Base-by-base conservation (phyloP, 2,888 invertebrate species). In the Ptychoptera contaminata region DNA sequence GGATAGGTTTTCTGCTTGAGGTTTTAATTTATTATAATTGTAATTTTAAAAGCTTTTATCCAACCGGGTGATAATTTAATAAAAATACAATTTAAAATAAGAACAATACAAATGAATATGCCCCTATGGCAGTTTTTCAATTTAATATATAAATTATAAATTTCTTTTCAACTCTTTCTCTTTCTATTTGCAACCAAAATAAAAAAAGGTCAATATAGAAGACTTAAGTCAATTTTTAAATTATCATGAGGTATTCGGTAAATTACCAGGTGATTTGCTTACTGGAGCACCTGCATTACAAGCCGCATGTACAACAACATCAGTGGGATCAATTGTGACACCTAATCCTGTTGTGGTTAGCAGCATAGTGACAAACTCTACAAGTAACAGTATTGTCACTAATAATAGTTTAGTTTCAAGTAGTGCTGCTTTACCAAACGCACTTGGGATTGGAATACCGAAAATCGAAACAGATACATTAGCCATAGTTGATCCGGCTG, bases 171-270 rank as follows among this genome's bases (percentile, higher is more conserved):
- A n/a, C n/a, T n/a, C n/a, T n/a, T n/a, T n/a, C n/a, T n/a, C n/a
- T n/a, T n/a, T n/a, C n/a, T n/a, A n/a, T n/a, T n/a, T n/a, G n/a
- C n/a, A n/a, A n/a, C n/a, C n/a, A n/a, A n/a, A n/a, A n/a, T n/a
- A n/a, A n/a, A 23, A 23, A 23, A 32, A 32, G 32, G 80, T 58
- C 47, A 81, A 84, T 59, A 84, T 86, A 8, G 87, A 87, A 60
- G 87, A 87, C 57, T 73, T 87, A 44, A 86, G 85, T 52, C 86
- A 86, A 57, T 66, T 87, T 52, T 67, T 87, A 50, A 84, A 85
- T 36, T 87, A 87, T 65, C 87, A 87, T 58, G 87, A 87, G 65
- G 86, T 87, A 38, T 87, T 81, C 58, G 81, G 80, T 29, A 80
- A 80, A 57, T 63, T 81, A 43, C 64, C 65, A 48, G 62, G 64